phyloP scores from a whole-genome alignment of 2,888 invertebrate species.

The Fragum fragum region DNA sequence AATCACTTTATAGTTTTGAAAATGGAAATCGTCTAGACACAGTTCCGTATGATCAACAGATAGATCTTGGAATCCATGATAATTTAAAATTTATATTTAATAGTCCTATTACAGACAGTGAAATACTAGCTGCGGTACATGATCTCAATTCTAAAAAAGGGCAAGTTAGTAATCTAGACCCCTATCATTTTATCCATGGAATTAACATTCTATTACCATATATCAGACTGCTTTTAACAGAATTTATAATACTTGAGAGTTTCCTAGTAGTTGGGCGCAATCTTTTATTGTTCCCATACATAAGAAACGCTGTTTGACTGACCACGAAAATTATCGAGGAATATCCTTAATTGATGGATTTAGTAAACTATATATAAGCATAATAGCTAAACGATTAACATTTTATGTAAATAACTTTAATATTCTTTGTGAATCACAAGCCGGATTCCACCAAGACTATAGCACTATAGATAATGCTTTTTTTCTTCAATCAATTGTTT shows the following conservation, averaged over 20 bases:
- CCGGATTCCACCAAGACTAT: slow-evolving; percentile 21
- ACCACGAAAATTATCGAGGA: slow-evolving; percentile 29
- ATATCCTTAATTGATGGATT: slow-evolving; percentile 23
- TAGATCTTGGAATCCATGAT: no score
- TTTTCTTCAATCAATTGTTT: slow-evolving; percentile 33
- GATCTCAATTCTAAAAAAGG: neutral
- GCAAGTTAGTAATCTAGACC: neutral
- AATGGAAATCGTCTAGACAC: neutral
- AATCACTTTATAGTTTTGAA: neutral
- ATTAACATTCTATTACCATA: no score
- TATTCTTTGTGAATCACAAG: slow-evolving; percentile 6
- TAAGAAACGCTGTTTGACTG: slow-evolving; percentile 3
- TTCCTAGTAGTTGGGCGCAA: slow-evolving; percentile 4
- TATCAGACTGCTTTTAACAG: slow-evolving; percentile 5
- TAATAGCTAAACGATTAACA: no score
- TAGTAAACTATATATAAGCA: slow-evolving; percentile 30
- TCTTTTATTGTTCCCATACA: slow-evolving; percentile 17
- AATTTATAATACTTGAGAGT: slow-evolving; percentile 11
- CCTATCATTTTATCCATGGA: no score
- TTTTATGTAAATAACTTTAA: slow-evolving; percentile 34
- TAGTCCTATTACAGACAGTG: neutral
- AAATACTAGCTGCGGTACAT: no score
- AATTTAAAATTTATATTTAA: neutral
- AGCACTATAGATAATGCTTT: slow-evolving; percentile 41
- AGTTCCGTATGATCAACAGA: neutral